Evolutionary conservation across 2,113 vertebrate genomes (phyloP).

Genomic region (Steatornis caripensis): DNA sequence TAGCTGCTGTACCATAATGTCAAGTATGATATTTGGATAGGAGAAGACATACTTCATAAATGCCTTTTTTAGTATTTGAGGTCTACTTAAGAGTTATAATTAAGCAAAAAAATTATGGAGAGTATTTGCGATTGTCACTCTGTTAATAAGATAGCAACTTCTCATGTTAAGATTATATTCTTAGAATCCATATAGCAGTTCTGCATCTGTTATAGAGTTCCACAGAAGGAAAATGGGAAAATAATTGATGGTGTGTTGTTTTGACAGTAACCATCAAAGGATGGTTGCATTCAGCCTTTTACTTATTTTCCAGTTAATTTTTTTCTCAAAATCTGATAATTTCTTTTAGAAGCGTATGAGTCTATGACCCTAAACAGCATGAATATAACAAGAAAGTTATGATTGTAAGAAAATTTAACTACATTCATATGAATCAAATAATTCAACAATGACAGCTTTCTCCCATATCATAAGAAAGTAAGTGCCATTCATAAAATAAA

Average conservation of each 20-base stretch:
- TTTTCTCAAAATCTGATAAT: background rate
- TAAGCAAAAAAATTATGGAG: background rate
- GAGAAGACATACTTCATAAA: background rate
- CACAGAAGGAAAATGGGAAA: background rate
- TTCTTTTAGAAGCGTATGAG: background rate
- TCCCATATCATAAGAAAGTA: background rate
- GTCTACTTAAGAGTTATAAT: background rate
- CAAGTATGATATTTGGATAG: background rate
- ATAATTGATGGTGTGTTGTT: background rate
- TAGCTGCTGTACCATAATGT: background rate
- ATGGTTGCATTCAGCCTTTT: background rate
- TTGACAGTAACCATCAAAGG: background rate
- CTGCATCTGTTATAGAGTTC: background rate
- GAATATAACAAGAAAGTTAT: background rate
- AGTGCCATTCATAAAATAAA: constrained; percentile 21
- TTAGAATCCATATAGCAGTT: background rate
- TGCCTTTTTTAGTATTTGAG: background rate
- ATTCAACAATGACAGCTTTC: background rate
- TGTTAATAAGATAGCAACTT: background rate
- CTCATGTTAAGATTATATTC: background rate
- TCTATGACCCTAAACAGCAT: background rate
- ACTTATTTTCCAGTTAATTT: background rate
- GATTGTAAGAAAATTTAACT: background rate
- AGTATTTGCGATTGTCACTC: background rate
- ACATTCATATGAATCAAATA: background rate